Percentiles rank a stretch among this genome's conserved stretches.
Conservation (phyloP, 2,797 vertebrate species). For the Margarornis squamiger region DNA sequence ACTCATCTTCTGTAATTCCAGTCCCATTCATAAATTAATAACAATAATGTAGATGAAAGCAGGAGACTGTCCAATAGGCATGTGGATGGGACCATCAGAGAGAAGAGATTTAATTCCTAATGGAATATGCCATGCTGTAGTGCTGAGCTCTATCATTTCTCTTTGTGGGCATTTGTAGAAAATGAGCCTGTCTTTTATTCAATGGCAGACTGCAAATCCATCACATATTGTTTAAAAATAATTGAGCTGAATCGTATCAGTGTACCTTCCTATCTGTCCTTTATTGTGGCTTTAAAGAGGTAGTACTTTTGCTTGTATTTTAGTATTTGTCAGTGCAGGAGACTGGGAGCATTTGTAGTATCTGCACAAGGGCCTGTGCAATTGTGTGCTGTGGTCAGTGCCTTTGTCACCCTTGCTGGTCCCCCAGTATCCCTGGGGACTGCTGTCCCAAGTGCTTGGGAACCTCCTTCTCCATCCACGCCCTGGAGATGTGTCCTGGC, state of each 20-base stretch:
- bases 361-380: background rate
- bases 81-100: constrained; percentile 69
- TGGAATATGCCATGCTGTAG: constrained; percentile 26
- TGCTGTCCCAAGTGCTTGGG: background rate
- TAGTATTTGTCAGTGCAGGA: background rate
- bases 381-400: background rate
- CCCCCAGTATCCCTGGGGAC: background rate
- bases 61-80: constrained; percentile 59
- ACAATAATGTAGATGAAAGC: constrained; percentile 75
- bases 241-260: background rate
- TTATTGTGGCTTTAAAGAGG: background rate
- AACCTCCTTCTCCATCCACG: background rate
- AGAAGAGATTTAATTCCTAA: constrained; percentile 67
- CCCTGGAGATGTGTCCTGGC: background rate
- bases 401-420: background rate
- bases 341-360: background rate
- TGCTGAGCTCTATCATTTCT: constrained; percentile 54
- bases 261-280: background rate
- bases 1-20: constrained; percentile 69
- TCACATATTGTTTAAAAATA: constrained; percentile 50
- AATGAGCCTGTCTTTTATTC: constrained; percentile 41
- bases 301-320: background rate
- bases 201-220: constrained; percentile 3
- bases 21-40: constrained; percentile 74
- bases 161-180: constrained; percentile 57